Conservation (phyloP, 2,113 vertebrate genomes). For the Cyprinodon brontotheroides region DNA sequence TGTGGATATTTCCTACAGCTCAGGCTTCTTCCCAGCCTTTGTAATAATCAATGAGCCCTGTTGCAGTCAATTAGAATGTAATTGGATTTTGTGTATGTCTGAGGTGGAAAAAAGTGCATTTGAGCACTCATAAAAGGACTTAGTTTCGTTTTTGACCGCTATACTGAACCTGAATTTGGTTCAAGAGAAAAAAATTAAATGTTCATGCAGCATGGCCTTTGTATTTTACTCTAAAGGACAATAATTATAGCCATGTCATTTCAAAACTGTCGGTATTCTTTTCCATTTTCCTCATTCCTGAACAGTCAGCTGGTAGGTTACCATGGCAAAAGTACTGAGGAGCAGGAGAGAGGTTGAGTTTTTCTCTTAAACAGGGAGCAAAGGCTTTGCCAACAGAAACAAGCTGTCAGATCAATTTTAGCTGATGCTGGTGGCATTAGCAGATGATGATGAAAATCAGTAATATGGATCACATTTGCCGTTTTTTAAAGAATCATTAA, state of each 20-base stretch:
- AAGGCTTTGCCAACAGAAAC: not conserved
- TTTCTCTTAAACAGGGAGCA: not conserved
- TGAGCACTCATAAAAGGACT: conserved; percentile 58
- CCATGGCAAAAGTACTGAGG: not conserved
- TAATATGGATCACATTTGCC: not conserved
- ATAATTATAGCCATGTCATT: not conserved
- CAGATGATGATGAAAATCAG: not conserved
- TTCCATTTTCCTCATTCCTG: not conserved
- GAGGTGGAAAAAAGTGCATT: conserved; percentile 60
- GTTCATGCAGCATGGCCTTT: not conserved
- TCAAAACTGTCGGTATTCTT: not conserved
- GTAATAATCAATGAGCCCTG: conserved; percentile 80
- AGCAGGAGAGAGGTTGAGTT: not conserved
- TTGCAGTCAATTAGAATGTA: conserved; percentile 76
- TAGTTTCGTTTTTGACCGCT: conserved; percentile 70
- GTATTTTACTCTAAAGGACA: not conserved
- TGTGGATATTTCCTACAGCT: conserved; percentile 50
- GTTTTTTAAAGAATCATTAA: no score
- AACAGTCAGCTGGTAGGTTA: not conserved
- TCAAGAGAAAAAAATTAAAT: conserved; percentile 15
- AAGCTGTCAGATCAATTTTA: not conserved
- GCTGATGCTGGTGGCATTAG: not conserved
- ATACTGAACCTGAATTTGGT: conserved; percentile 51
- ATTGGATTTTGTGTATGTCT: conserved; percentile 74
- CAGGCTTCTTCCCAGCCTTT: conserved; percentile 56